Evolutionary conservation across 2,113 vertebrate genomes (phyloP).

Genomic region (Coturnix japonica): DNA sequence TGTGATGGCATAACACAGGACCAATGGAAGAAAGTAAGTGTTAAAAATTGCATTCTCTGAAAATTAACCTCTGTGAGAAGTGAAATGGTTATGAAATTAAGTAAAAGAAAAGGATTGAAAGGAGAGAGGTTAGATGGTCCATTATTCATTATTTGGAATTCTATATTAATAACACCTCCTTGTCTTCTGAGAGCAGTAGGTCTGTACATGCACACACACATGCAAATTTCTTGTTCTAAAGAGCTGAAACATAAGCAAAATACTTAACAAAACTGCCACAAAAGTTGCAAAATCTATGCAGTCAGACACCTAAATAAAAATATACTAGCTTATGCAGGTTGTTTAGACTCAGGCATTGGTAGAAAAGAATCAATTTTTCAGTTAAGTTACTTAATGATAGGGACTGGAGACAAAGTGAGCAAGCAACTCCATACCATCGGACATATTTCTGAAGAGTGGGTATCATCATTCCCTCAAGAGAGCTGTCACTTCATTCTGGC

Average conservation of each 20-base stretch:
- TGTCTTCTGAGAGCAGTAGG: neutral
- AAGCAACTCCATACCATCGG: neutral
- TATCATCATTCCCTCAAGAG: neutral
- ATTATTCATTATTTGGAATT: neutral
- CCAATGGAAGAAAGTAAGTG: neutral
- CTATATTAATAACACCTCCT: neutral
- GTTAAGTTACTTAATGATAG: neutral
- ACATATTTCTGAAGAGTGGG: neutral
- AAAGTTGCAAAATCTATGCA: neutral
- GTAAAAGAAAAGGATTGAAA: neutral
- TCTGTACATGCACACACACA: neutral
- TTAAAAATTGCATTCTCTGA: neutral
- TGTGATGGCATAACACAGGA: rapidly evolving
- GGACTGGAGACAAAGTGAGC: neutral
- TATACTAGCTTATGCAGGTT: rapidly evolving
- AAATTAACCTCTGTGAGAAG: neutral
- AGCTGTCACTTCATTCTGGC: neutral
- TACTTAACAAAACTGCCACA: neutral
- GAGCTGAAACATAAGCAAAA: neutral
- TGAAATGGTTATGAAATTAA: neutral
- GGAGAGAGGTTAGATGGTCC: neutral
- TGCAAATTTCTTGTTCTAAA: neutral
- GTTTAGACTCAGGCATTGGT: neutral
- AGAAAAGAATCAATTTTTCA: neutral
- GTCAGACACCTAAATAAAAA: neutral